Percentiles rank a stretch among this genome's conserved stretches.
phyloP scores from a whole-genome alignment of 2,888 invertebrate species.

The Eumerus sabulonum region DNA sequence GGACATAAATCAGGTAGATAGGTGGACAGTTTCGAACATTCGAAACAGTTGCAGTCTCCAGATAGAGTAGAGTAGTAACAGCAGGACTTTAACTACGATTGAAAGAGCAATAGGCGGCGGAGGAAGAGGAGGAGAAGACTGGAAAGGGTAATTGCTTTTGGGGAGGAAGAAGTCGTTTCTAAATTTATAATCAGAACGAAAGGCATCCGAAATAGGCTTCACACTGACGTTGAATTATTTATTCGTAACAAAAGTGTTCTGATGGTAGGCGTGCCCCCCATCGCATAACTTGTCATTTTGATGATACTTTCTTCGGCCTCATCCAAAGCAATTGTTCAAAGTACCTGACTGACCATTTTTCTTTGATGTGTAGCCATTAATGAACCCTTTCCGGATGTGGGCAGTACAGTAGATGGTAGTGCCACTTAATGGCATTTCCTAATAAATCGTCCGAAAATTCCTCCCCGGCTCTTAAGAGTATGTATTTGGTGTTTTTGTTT shows the following conservation, averaged over 20 bases:
- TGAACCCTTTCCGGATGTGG: slow-evolving; percentile 14
- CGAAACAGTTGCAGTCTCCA: too few species aligned
- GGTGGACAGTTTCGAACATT: slow-evolving; percentile 31
- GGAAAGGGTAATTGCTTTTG: slow-evolving; percentile 39
- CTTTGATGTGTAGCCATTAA: slow-evolving; percentile 50
- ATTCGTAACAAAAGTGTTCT: slow-evolving; percentile 7
- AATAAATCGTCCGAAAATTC: slow-evolving; percentile 54
- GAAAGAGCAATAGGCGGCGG: not conserved
- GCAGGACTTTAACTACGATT: not conserved
- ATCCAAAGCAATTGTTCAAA: slow-evolving; percentile 39
- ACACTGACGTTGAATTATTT: slow-evolving; percentile 28
- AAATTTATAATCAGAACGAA: slow-evolving; percentile 47
- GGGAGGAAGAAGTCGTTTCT: slow-evolving; percentile 13
- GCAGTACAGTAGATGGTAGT: not conserved
- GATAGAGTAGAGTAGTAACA: not conserved
- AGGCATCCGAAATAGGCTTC: slow-evolving; percentile 17
- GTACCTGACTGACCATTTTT: slow-evolving; percentile 4
- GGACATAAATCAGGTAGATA: slow-evolving; percentile 43
- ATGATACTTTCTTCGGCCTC: slow-evolving; percentile 19
- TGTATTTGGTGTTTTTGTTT: slow-evolving; percentile 3
- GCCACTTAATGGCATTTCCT: slow-evolving; percentile 50
- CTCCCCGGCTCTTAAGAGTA: slow-evolving; percentile 3
- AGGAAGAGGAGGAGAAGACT: too few species aligned
- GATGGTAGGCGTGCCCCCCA: not conserved
- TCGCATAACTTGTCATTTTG: slow-evolving; percentile 21